phyloP scores from a whole-genome alignment of 2,888 invertebrate species.

The Sphecodes monilicornis region DNA sequence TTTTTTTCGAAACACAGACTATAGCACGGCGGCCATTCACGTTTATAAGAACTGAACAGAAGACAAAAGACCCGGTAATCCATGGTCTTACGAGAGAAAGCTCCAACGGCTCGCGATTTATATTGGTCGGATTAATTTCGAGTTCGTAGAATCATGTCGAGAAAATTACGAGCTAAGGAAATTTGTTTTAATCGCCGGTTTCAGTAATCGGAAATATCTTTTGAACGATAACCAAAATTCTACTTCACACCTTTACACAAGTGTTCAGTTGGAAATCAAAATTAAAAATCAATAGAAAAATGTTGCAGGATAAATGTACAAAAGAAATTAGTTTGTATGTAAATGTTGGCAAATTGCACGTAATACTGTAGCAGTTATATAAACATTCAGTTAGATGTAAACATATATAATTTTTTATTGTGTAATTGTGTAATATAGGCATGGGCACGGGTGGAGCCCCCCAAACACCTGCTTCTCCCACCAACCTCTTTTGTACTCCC shows the following conservation, averaged over 20 bases:
- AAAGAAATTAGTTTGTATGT: not conserved
- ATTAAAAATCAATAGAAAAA: not conserved
- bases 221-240: not conserved
- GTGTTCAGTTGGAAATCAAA: not conserved
- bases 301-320: not conserved
- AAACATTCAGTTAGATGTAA: not conserved
- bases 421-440: no score
- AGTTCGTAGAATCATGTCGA: slow-evolving; percentile 28
- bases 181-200: slow-evolving; percentile 7
- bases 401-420: no score
- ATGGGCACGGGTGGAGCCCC: no score
- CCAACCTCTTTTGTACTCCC: no score
- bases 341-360: not conserved
- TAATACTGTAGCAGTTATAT: not conserved
- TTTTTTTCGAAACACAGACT: not conserved
- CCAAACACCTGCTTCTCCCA: no score
- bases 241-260: not conserved
- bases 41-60: slow-evolving; percentile 35
- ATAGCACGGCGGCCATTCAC: not conserved
- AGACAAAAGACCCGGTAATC: slow-evolving; percentile 61
- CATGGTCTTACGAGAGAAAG: slow-evolving; percentile 47
- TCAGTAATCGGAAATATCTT: not conserved
- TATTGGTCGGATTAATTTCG: slow-evolving; percentile 64
- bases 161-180: slow-evolving; percentile 25
- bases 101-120: slow-evolving; percentile 61